Evolutionary conservation across 2,888 invertebrate species (phyloP).

Genomic region (Galerucella calmariensis): DNA sequence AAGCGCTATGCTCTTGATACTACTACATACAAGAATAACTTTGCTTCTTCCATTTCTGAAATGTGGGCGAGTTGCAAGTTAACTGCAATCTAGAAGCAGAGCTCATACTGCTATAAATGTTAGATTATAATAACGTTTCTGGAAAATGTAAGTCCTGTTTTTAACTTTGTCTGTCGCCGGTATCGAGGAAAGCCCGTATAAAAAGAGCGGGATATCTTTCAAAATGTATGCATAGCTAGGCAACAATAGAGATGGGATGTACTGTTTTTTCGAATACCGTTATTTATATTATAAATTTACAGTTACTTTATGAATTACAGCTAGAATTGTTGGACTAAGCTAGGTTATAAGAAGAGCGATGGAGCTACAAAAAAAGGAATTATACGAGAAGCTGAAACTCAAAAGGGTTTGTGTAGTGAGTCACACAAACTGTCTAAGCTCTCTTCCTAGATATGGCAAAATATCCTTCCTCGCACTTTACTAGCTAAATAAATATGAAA

Average conservation of each 20-base stretch:
- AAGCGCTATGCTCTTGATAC: constrained; percentile 8
- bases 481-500: too few relatives aligned
- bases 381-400: too few relatives aligned
- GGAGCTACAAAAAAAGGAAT: too few relatives aligned
- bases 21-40: constrained; percentile 15
- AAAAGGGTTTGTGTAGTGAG: too few relatives aligned
- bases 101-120: constrained; percentile 50
- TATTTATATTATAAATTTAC: background rate
- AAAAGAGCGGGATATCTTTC: constrained; percentile 45
- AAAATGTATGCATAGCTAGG: constrained; percentile 52
- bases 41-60: constrained; percentile 26
- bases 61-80: constrained; percentile 36
- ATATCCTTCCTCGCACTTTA: too few relatives aligned
- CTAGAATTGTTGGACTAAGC: too few relatives aligned
- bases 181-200: constrained; percentile 49
- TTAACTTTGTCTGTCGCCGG: constrained; percentile 46
- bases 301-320: background rate
- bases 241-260: constrained; percentile 37
- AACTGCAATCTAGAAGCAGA: constrained; percentile 42
- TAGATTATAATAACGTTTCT: constrained; percentile 52
- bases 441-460: too few relatives aligned
- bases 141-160: constrained; percentile 47
- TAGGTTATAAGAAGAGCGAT: too few relatives aligned
- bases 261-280: background rate
- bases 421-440: too few relatives aligned